Evolutionary conservation across 2,888 invertebrate species (phyloP), one percentile per base, ranked within the genome.

Genomic region (Epirrhoe tristata): DNA sequence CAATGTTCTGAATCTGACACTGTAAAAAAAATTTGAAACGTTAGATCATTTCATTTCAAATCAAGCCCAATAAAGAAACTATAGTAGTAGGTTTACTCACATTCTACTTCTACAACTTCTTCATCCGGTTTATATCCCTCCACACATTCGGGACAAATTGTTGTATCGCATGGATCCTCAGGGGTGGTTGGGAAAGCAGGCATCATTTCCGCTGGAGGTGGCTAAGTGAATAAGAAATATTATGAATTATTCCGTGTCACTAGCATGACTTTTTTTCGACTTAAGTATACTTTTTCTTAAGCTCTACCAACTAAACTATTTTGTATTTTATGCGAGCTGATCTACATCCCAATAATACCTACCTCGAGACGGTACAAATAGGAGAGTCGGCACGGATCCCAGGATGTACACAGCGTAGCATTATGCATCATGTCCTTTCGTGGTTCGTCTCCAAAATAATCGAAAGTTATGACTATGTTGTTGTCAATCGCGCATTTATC

Each of bases 391-490:
- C 93, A 93, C 3, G 93, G 93, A 71, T 93, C 93, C 93, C 92
- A 93, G 6, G 91, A 85, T 1, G 83, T 81, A 63, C 93, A 93
- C 3, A 93, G 74, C 2, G 93, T 92, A 0, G 90, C 88, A 69
- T 93, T 93, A 62, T 89, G 90, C 82, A 92, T 81, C 84, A 93
- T 86, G 58, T 93, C 93, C 58, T 93, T 93, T 0, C 93, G 84
- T 1, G 93, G 93, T 64, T 93, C 93, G 62, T 93, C 93, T 0
- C 93, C 93, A 55, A 90, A 93, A 70, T 93, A 93, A 69, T 93
- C 93, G 61, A 90, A 93, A 24, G 87, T 87, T 16, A 93, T 93
- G 0, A 93, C 91, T 1, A 93, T 80, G 58, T 93, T 93, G 70
- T 92, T 83, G 64, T 93, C 93, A 34, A 93, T 91, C 0, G 93